Conservation (phyloP, 2,888 invertebrate genomes). For the Drosophila robusta region DNA sequence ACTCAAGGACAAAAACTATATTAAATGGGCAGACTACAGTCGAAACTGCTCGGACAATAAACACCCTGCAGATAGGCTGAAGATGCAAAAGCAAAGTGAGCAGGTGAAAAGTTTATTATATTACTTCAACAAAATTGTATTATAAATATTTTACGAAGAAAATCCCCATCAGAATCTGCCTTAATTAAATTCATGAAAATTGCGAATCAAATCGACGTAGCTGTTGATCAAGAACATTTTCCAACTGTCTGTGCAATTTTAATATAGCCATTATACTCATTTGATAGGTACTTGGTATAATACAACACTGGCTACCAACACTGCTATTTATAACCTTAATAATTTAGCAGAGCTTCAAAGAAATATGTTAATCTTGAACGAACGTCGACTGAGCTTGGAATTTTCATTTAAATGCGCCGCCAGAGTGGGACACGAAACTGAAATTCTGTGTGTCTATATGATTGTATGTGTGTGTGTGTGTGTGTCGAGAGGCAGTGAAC, state of each 20-base stretch:
- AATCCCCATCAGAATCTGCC: too few relatives aligned
- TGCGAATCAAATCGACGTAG: neutral
- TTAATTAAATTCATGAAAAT: neutral
- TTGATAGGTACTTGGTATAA: slow-evolving; percentile 20
- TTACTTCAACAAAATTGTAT: too few relatives aligned
- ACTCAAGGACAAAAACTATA: slow-evolving; percentile 15
- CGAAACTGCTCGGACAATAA: too few relatives aligned
- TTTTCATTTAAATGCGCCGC: slow-evolving; percentile 70
- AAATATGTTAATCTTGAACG: slow-evolving; percentile 73
- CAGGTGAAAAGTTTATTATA: too few relatives aligned
- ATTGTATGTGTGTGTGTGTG: neutral
- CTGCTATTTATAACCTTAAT: slow-evolving; percentile 74
- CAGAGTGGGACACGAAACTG: slow-evolving; percentile 43
- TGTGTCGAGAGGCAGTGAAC: slow-evolving; percentile 52
- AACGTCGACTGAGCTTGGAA: slow-evolving; percentile 47
- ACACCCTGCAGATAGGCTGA: too few relatives aligned
- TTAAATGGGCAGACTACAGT: too few relatives aligned
- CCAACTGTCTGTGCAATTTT: neutral
- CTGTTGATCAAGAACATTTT: neutral
- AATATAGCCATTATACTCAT: slow-evolving; percentile 12
- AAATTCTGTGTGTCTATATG: slow-evolving; percentile 4
- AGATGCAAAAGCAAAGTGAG: too few relatives aligned
- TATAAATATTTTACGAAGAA: too few relatives aligned
- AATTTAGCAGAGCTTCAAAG: slow-evolving; percentile 71
- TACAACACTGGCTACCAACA: slow-evolving; percentile 17